A percentile compares a stretch with the other conserved stretches of the same genome.
Conservation (phyloP, 2,797 vertebrate genomes). For the Intellagama lesueurii region DNA sequence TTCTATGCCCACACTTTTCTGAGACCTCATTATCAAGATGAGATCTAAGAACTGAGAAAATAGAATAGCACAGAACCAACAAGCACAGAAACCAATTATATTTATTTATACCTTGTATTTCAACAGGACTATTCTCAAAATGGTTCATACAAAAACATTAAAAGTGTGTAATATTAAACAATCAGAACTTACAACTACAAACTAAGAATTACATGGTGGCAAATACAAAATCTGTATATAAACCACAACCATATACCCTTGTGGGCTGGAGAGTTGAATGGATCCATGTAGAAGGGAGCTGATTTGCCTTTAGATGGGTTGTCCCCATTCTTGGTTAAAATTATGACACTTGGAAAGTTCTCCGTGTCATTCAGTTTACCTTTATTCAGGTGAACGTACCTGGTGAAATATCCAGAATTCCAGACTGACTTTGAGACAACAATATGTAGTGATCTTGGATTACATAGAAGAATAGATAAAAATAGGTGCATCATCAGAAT, state of each 20-base stretch:
- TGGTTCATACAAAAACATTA: not conserved
- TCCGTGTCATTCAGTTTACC: not conserved
- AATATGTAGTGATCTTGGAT: not conserved
- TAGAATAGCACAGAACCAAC: not conserved
- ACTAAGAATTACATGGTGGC: not conserved
- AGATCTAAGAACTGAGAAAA: not conserved
- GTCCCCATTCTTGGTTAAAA: not conserved
- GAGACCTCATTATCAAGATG: not conserved
- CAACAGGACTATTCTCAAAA: not conserved
- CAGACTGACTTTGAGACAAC: not conserved
- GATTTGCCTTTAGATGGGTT: not conserved
- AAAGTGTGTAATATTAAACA: not conserved
- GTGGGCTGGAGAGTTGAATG: not conserved
- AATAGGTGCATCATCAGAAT: conserved; percentile 7
- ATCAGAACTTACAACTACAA: not conserved
- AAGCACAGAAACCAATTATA: not conserved
- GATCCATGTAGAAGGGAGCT: not conserved
- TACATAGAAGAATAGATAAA: not conserved
- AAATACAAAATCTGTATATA: not conserved
- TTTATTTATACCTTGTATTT: not conserved
- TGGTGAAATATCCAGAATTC: not conserved
- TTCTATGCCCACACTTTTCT: not conserved
- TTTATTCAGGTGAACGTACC: not conserved
- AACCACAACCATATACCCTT: not conserved
- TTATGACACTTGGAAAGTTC: not conserved